A percentile compares a stretch with the other conserved stretches of the same genome.
Evolutionary conservation across 2,113 vertebrate species (phyloP).

Genomic region (Crotalus viridis): DNA sequence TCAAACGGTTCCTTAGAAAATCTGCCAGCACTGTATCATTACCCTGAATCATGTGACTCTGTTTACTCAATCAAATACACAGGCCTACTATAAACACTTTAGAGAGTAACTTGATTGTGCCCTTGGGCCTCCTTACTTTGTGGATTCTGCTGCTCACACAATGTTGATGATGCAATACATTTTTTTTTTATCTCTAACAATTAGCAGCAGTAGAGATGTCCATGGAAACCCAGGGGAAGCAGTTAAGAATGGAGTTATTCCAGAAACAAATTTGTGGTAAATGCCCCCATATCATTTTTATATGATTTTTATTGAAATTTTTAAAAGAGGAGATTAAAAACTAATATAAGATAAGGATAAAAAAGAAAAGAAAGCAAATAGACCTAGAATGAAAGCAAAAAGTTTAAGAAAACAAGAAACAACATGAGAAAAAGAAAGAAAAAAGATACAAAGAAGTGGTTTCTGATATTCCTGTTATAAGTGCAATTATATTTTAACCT

Average conservation of each 20-base stretch:
- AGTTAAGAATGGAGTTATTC: not conserved
- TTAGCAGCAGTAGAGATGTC: not conserved
- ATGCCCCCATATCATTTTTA: not conserved
- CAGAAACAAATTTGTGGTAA: not conserved
- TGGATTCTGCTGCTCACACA: not conserved
- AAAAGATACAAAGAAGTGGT: not conserved
- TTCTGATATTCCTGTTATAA: not conserved
- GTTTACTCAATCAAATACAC: not conserved
- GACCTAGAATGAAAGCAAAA: no score
- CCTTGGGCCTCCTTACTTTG: not conserved
- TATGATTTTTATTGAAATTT: not conserved
- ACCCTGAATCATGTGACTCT: not conserved
- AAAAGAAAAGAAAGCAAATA: not conserved
- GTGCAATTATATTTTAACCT: not conserved
- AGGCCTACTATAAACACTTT: not conserved
- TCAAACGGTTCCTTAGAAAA: not conserved
- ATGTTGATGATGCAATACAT: not conserved
- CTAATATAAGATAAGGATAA: not conserved
- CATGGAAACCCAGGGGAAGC: not conserved
- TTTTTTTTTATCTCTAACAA: not conserved
- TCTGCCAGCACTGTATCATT: not conserved
- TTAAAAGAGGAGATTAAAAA: not conserved
- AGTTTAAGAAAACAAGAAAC: not conserved
- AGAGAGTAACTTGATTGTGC: not conserved
- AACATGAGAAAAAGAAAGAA: no score